Percentiles rank a stretch among this genome's conserved stretches.
These are phyloP conservation scores for Oryzias javanicus DNA, from an alignment of 2,113 vertebrate species.

Conservation along the genomic window DNA sequence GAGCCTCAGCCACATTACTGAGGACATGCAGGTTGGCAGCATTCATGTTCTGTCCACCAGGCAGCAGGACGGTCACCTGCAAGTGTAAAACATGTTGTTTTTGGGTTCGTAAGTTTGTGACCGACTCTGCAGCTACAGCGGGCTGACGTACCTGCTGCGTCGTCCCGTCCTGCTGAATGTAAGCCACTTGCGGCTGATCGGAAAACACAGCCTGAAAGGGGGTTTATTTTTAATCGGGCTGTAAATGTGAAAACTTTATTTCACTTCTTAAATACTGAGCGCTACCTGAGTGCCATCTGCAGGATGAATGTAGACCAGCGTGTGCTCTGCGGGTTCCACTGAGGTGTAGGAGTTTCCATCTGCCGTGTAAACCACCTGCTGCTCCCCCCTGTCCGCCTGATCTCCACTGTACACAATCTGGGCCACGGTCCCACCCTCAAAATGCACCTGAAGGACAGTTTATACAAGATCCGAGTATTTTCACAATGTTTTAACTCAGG, in stretches of 20 bases:
- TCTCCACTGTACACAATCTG: slow-evolving; percentile 96
- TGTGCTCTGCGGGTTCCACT: slow-evolving; percentile 94
- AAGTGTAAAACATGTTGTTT: neutral
- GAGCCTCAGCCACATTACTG: slow-evolving; percentile 82
- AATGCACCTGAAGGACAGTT: slow-evolving; percentile 85
- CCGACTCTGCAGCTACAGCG: neutral
- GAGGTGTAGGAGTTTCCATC: slow-evolving; percentile 94
- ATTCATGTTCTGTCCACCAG: slow-evolving; percentile 84
- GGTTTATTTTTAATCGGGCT: neutral
- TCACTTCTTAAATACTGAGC: neutral
- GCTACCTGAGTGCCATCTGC: slow-evolving; percentile 90
- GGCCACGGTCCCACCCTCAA: slow-evolving; percentile 87
- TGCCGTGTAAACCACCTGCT: slow-evolving; percentile 92
- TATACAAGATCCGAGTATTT: too few relatives aligned
- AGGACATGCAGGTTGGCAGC: slow-evolving; percentile 85
- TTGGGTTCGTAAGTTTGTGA: too few relatives aligned
- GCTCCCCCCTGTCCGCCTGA: slow-evolving; percentile 83
- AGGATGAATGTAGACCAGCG: slow-evolving; percentile 95
- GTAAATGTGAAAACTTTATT: neutral
- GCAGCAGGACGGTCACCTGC: slow-evolving; percentile 84
- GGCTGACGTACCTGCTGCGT: slow-evolving; percentile 86
- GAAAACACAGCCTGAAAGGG: slow-evolving; percentile 87
- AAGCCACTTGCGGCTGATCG: slow-evolving; percentile 95
- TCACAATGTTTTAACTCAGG: too few relatives aligned
- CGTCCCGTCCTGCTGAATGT: slow-evolving; percentile 94